Evolutionary conservation across 2,113 vertebrate species (phyloP), one percentile per base, ranked within the genome.

Genomic region (Psittacula cyanocephala): DNA sequence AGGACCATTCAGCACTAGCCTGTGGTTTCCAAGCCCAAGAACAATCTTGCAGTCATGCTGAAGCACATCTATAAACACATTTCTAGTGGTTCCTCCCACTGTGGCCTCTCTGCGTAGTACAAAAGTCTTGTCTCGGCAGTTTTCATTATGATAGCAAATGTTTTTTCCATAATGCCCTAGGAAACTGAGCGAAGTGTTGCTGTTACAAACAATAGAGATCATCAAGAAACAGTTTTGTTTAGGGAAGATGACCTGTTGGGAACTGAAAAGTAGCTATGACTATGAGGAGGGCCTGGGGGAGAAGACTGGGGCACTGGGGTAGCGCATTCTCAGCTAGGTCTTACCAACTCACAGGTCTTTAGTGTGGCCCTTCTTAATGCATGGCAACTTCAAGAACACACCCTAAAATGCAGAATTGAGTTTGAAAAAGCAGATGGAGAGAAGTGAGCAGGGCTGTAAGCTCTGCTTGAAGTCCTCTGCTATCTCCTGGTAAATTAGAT

Each of bases 101-200:
- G 67, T 31, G 83, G 50, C 60, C 77, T 83, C 25, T 55, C 46
- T 37, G 23, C 22, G 4, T 43, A n/a, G 59, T 33, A 44, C 52
- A 49, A 23, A 67, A 89, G 43, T 37, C 28, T 49, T 18, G 10
- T 39, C 68, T 59, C 46, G 39, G 62, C 24, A 72, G 35, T 81
- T 96, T 75, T 93, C 84, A 81, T 95, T 79, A 77, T 43, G 78
- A 55, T 11, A 82, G 86, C 29, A 28, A 95, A 93, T 4, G 22
- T 7, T 60, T 94, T 94, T 95, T 94, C 94, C 76, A 52, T 64
- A 59, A 41, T 47, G 84, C 76, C 92, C 18, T 39, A 43, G 83
- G 79, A 87, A 83, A 84, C 17, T 1, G 5, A 84, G 33, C 24
- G 13, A 81, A 69, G 41, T 59, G 63, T 83, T 78, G 86, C 91